Percentiles rank a stretch among this genome's conserved stretches.
Evolutionary conservation across 1,140 invertebrate genomes (phyloP).

Genomic region (Sinella curviseta): DNA sequence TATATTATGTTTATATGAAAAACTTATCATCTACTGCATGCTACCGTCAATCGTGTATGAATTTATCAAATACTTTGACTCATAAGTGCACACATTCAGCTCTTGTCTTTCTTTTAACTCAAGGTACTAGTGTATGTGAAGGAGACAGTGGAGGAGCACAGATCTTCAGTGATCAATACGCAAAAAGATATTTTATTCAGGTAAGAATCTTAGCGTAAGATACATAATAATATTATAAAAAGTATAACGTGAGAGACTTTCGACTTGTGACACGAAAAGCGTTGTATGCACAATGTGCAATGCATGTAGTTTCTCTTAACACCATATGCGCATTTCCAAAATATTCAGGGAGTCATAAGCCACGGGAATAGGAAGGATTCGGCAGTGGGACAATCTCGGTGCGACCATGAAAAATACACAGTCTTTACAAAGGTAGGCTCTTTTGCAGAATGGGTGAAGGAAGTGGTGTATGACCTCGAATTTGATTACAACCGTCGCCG

Average conservation of each 20-base stretch:
- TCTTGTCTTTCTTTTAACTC: no score
- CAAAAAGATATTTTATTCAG: slow-evolving; percentile 14
- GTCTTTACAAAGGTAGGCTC: slow-evolving; percentile 36
- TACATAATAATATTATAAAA: no score
- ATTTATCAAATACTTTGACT: no score
- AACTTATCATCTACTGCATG: neutral
- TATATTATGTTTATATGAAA: neutral
- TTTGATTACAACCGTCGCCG: slow-evolving; percentile 23
- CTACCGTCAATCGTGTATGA: no score
- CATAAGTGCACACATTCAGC: no score
- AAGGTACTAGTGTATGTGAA: slow-evolving; percentile 21
- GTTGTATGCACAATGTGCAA: neutral
- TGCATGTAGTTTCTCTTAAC: neutral
- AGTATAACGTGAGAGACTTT: no score
- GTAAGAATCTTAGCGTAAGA: neutral
- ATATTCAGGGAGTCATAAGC: slow-evolving; percentile 31
- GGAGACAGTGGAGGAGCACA: slow-evolving; percentile 34
- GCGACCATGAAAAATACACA: slow-evolving; percentile 35
- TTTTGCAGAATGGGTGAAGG: slow-evolving; percentile 33
- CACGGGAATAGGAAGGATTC: slow-evolving; percentile 32
- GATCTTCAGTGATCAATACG: neutral
- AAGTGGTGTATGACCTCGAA: slow-evolving; percentile 25
- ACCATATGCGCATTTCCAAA: neutral
- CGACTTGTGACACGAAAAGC: neutral
- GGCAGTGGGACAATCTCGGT: neutral